Evolutionary conservation across 2,113 vertebrate species (phyloP).

Genomic region (Dasyornis broadbenti): DNA sequence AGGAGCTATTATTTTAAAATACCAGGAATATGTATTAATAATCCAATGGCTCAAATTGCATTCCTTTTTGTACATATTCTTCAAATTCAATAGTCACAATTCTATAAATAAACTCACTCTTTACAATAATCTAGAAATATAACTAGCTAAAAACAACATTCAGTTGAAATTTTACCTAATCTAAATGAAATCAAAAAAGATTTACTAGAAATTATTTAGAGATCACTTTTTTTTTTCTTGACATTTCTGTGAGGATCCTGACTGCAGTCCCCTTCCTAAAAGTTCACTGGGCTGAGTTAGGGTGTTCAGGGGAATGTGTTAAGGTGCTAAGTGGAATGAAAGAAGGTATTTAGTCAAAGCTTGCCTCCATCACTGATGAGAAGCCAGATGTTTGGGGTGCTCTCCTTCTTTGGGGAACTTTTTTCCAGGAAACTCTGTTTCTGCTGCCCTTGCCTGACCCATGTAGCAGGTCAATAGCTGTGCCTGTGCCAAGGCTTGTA

Average conservation of each 20-base stretch:
- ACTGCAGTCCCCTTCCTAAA: background rate
- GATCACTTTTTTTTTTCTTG: background rate
- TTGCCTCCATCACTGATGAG: background rate
- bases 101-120: background rate
- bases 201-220: background rate
- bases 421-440: background rate
- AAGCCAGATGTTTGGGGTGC: background rate
- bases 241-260: background rate
- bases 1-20: background rate
- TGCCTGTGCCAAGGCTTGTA: background rate
- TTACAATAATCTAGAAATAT: background rate
- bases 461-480: rapidly evolving
- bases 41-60: background rate
- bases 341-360: background rate
- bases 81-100: background rate
- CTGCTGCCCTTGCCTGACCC: background rate
- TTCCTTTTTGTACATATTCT: background rate
- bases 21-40: background rate
- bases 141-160: background rate
- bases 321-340: background rate
- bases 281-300: background rate
- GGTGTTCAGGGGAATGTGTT: background rate
- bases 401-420: background rate
- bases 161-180: background rate
- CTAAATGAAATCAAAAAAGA: background rate